phyloP scores from a whole-genome alignment of 2,888 invertebrate species.

The Torymus aiolomorphi region DNA sequence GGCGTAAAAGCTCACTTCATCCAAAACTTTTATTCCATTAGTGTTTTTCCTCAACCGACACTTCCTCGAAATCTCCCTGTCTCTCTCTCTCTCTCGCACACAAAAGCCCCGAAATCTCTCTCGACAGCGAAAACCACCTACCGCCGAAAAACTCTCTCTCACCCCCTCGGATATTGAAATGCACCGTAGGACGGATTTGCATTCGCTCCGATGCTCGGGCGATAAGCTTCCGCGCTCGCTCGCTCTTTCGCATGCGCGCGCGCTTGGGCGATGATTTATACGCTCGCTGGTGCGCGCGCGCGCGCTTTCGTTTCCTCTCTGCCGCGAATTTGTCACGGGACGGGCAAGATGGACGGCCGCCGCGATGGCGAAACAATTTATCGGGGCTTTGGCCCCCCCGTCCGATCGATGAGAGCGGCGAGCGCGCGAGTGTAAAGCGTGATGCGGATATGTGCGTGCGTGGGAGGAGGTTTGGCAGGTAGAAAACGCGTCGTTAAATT shows the following conservation, averaged over 20 bases:
- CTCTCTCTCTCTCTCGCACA: too few relatives aligned
- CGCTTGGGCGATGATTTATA: slow-evolving; percentile 45
- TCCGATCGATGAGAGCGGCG: too few relatives aligned
- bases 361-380: slow-evolving; percentile 49
- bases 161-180: slow-evolving; percentile 39
- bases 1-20: too few relatives aligned
- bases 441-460: too few relatives aligned
- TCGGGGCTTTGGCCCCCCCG: slow-evolving; percentile 24
- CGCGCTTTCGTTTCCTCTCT: not conserved
- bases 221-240: slow-evolving; percentile 44
- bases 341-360: slow-evolving; percentile 47
- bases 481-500: too few relatives aligned
- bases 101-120: too few relatives aligned
- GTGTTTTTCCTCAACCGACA: not conserved
- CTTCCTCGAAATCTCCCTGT: not conserved
- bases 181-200: slow-evolving; percentile 36
- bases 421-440: too few relatives aligned
- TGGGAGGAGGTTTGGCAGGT: too few relatives aligned
- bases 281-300: not conserved
- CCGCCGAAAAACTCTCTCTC: too few relatives aligned
- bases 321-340: slow-evolving; percentile 47
- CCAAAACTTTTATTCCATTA: too few relatives aligned
- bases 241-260: not conserved
- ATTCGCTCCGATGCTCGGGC: slow-evolving; percentile 10
- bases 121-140: too few relatives aligned